Evolutionary conservation across 2,797 vertebrate genomes (phyloP).

Genomic region (Coilia nasus): DNA sequence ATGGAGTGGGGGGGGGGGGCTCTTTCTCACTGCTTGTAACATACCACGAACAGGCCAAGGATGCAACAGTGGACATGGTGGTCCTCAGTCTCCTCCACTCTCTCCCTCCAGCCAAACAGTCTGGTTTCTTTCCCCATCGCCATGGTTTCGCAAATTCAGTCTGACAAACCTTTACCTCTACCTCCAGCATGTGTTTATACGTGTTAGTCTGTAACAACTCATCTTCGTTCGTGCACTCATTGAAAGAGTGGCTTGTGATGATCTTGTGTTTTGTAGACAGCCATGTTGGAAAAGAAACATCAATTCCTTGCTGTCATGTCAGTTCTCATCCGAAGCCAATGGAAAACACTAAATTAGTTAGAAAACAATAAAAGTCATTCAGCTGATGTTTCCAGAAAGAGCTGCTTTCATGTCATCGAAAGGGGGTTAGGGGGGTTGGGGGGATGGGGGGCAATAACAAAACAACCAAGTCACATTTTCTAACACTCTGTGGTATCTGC

Average conservation of each 20-base stretch:
- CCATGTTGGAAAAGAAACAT: background rate
- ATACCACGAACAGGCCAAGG: conserved; percentile 51
- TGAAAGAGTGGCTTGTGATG: background rate
- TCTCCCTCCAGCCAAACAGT: conserved; percentile 54
- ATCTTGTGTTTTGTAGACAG: conserved; percentile 22
- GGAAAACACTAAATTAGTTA: background rate
- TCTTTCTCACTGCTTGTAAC: conserved; percentile 60
- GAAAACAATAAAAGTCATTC: background rate
- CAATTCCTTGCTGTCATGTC: background rate
- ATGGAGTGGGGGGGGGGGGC: conserved; percentile 39
- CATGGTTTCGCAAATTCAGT: background rate
- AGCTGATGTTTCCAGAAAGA: background rate
- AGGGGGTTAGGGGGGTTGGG: too few species aligned
- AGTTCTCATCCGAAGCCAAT: background rate
- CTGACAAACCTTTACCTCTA: background rate
- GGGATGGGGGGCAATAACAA: conserved; percentile 25
- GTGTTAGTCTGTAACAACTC: background rate
- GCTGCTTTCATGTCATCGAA: conserved; percentile 41
- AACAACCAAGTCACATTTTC: conserved; percentile 25
- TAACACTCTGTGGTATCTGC: conserved; percentile 42
- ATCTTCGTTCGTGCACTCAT: background rate
- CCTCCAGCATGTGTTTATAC: background rate
- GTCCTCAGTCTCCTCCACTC: conserved; percentile 48
- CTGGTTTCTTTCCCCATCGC: conserved; percentile 53
- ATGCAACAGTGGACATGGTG: conserved; percentile 59